Evolutionary conservation across 1,140 invertebrate genomes (phyloP).

Genomic region (Whitmania pigra): DNA sequence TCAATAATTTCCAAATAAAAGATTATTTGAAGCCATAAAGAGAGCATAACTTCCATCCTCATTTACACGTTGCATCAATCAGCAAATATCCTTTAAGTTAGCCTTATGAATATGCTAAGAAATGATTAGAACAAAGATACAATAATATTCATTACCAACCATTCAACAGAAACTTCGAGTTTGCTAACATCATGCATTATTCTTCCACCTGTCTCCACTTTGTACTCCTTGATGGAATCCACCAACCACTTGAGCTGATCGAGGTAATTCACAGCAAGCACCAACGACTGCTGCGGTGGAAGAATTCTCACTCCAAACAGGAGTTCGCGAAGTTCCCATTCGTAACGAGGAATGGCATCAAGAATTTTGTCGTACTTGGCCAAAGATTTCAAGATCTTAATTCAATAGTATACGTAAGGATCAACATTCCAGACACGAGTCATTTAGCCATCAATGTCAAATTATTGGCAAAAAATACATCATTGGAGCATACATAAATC

Average conservation of each 20-base stretch:
- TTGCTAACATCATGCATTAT: conserved; percentile 52
- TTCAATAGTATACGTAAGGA: no score
- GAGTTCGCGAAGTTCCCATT: conserved; percentile 18
- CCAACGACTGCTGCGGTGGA: conserved; percentile 76
- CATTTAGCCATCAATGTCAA: no score
- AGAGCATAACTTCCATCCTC: no score
- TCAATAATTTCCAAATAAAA: no score
- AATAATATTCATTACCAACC: conserved; percentile 21
- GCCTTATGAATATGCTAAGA: no score
- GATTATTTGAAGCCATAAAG: no score
- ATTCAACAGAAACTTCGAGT: conserved; percentile 28
- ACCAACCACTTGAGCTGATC: conserved; percentile 62
- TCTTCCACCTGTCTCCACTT: conserved; percentile 56
- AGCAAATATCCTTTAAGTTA: no score
- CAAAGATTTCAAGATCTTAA: conserved; percentile 15
- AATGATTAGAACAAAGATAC: no score
- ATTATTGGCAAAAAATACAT: no score
- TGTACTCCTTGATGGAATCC: conserved; percentile 66
- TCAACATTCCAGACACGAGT: no score
- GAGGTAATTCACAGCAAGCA: conserved; percentile 68
- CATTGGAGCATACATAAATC: conserved; percentile 57
- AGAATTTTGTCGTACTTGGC: conserved; percentile 4
- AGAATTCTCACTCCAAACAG: conserved; percentile 11
- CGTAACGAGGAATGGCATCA: conserved; percentile 15
- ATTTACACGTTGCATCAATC: no score